phyloP scores from a whole-genome alignment of 35 echinoderm and acorn worm genomes.

The Lytechinus variegatus region DNA sequence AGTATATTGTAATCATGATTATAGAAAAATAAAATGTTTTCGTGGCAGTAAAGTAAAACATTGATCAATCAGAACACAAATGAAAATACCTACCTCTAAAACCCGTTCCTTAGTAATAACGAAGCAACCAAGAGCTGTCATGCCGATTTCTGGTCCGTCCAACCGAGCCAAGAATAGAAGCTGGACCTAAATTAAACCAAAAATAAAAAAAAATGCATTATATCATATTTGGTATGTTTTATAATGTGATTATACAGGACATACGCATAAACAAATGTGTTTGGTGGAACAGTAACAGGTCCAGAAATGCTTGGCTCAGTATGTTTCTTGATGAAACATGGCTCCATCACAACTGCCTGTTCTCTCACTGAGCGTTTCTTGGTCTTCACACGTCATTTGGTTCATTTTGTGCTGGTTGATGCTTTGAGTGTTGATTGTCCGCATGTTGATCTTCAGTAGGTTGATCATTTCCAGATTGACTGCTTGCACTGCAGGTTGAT shows the following conservation, averaged over 20 bases:
- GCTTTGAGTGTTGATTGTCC: too few species aligned
- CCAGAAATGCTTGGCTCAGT: conserved; percentile 57
- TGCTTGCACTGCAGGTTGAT: neutral
- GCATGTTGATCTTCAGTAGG: too few species aligned
- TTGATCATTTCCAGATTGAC: conserved; percentile 21
- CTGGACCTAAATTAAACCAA: neutral
- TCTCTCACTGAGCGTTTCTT: conserved; percentile 59
- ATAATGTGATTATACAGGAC: too few species aligned
- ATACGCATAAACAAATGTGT: neutral
- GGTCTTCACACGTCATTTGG: conserved; percentile 26
- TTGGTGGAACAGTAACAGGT: conserved; percentile 24
- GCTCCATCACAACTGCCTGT: conserved; percentile 61
- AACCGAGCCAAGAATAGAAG: conserved; percentile 13
- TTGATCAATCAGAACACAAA: too few species aligned
- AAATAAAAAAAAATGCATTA: neutral
- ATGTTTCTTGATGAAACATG: conserved; percentile 69
- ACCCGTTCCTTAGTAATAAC: conserved; percentile 41
- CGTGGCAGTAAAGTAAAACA: too few species aligned
- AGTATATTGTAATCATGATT: too few species aligned
- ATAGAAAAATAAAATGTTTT: too few species aligned
- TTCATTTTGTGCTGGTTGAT: neutral
- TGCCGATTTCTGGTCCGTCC: conserved; percentile 40
- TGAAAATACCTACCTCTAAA: neutral
- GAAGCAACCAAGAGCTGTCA: conserved; percentile 31
- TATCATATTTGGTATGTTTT: too few species aligned